Evolutionary conservation across 2,888 invertebrate genomes (phyloP).

Genomic region (Altica lythri): DNA sequence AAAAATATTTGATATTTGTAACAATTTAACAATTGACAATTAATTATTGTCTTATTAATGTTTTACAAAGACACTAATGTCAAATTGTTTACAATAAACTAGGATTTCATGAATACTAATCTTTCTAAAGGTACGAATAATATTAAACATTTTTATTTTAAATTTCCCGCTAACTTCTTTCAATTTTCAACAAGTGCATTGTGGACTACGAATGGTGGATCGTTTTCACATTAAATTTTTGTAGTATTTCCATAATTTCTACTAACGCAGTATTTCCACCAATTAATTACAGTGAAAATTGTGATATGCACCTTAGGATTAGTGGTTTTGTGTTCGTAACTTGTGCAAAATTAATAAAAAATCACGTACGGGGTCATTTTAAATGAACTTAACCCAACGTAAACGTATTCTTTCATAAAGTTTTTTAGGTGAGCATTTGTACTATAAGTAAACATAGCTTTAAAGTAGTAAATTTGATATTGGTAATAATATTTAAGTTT

Average conservation of each 20-base stretch:
- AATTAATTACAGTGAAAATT: slow-evolving; percentile 48
- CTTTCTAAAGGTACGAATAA: neutral
- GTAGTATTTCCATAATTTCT: slow-evolving; percentile 40
- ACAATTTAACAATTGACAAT: too few species aligned
- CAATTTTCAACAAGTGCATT: slow-evolving; percentile 56
- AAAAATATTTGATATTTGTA: too few species aligned
- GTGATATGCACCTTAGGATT: slow-evolving; percentile 52
- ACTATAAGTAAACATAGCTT: too few species aligned
- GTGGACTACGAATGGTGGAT: slow-evolving; percentile 54
- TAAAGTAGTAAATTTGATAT: too few species aligned
- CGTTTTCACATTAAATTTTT: slow-evolving; percentile 49
- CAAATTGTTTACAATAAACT: neutral
- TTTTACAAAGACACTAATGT: neutral
- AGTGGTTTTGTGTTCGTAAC: slow-evolving; percentile 44
- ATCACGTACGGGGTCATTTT: slow-evolving; percentile 49
- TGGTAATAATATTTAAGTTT: slow-evolving; percentile 8
- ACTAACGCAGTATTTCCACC: slow-evolving; percentile 42
- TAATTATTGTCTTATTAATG: too few species aligned
- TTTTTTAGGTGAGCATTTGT: slow-evolving; percentile 39
- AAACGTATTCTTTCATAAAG: slow-evolving; percentile 46
- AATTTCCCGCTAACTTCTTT: slow-evolving; percentile 43
- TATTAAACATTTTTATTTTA: slow-evolving; percentile 31
- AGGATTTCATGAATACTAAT: neutral
- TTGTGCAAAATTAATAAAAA: slow-evolving; percentile 48
- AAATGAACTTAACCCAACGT: slow-evolving; percentile 57